Base-by-base conservation (phyloP, 2,888 invertebrate genomes). In the Phlogophora meticulosa region DNA sequence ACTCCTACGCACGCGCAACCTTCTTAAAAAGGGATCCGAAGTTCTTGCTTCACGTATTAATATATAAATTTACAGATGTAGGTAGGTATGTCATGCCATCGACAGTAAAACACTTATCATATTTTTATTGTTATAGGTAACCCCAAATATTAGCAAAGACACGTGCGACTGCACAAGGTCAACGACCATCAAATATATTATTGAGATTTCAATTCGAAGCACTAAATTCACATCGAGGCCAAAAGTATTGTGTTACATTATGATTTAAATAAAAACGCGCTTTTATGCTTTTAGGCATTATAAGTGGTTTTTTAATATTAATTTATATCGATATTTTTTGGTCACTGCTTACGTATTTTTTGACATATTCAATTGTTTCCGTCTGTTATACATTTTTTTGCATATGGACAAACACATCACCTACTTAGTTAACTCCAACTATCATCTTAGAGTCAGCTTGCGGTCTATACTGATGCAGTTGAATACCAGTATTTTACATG, bases 211-310 rank as follows among this genome's bases (percentile, higher is more conserved):
- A 28, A 48, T 34, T 55, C 22, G 49, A 17, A 40, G 0, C 36
- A 52, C 13, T 62, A 52, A 67, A 76, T 58, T 64, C 9, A 22
- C 32, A 40, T 69, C 56, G 64, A 75, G 68, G 76, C 5, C 64
- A 49, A 73, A 75, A 15, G 70, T 80, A 73, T 80, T 69, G 57
- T 45, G 24, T 81, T 81, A 72, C 66, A 66, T 59, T 17, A 51
- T 62, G 36, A 81, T 76, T 78, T 70, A 40, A 76, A 81, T 71
- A 78, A 71, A 78, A 79, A 67, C 52, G 20, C 22, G 42, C 52
- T 52, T 58, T 28, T 48, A 69, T 42, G 56, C 22, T 72, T 61
- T 55, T 55, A n/a, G 28, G 2, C 56, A 53, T 20, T 46, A 24
- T 45, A 65, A 65, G 55, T 46, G 48, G 43, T 48, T 72, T 73